A percentile compares a stretch with the other conserved stretches of the same genome.
Conservation (phyloP, 2,797 vertebrate genomes). For the Diceros bicornis region DNA sequence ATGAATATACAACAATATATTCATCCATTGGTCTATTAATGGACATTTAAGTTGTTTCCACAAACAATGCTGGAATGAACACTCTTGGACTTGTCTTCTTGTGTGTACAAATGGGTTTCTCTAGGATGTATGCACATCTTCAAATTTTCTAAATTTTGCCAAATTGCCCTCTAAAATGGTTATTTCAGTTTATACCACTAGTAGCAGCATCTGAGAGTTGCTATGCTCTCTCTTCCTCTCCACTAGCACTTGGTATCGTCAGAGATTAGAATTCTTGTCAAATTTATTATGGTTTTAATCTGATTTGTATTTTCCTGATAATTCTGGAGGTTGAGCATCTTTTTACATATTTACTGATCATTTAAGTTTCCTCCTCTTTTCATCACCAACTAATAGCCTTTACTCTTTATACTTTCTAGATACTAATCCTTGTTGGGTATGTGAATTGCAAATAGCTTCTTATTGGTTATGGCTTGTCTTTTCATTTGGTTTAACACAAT, state of each 20-base stretch:
- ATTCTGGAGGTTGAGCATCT: neutral
- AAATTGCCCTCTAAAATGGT: neutral
- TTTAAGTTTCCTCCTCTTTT: neutral
- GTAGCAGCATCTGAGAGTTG: neutral
- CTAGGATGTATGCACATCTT: neutral
- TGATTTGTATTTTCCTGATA: neutral
- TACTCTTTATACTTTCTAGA: neutral
- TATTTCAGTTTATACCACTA: neutral
- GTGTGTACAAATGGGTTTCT: neutral
- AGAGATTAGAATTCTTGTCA: neutral
- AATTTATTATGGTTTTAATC: neutral
- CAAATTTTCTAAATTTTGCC: neutral
- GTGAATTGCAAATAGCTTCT: neutral
- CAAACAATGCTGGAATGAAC: neutral
- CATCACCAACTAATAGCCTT: neutral
- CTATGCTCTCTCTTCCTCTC: fast-evolving
- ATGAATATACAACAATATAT: neutral
- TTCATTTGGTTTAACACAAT: neutral
- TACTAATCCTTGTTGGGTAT: neutral
- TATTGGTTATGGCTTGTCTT: neutral
- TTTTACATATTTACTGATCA: neutral
- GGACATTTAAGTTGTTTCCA: neutral
- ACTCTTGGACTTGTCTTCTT: neutral
- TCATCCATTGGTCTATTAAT: neutral
- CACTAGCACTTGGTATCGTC: neutral